Percentiles rank a stretch among this genome's conserved stretches.
phyloP scores from a whole-genome alignment of 2,888 invertebrate species.

The Lathronympha strigana region DNA sequence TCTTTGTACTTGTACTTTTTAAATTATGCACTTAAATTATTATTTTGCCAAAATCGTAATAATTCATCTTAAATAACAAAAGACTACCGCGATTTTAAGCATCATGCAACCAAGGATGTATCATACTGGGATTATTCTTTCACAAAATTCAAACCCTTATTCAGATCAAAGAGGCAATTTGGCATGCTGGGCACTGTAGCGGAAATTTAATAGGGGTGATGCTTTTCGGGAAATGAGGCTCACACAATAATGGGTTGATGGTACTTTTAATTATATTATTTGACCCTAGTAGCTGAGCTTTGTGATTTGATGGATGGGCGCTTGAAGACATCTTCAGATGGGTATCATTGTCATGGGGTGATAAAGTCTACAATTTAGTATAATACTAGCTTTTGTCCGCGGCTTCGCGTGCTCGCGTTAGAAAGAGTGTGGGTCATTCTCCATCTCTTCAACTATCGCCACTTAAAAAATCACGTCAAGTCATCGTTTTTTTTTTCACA shows the following conservation, averaged over 20 bases:
- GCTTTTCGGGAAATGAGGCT: constrained; percentile 25
- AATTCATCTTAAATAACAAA: background rate
- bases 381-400: too few species aligned
- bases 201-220: constrained; percentile 32
- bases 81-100: constrained; percentile 6
- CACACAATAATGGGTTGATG: constrained; percentile 14
- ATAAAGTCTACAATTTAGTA: too few species aligned
- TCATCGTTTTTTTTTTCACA: too few species aligned
- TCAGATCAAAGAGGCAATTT: constrained; percentile 39
- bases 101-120: constrained; percentile 29
- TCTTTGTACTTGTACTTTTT: too few species aligned
- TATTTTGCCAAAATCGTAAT: background rate
- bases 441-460: too few species aligned
- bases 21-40: too few species aligned
- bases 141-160: constrained; percentile 30
- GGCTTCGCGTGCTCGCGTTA: too few species aligned
- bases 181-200: constrained; percentile 25
- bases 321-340: too few species aligned
- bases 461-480: too few species aligned
- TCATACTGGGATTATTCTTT: constrained; percentile 22
- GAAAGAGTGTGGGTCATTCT: too few species aligned
- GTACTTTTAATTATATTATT: constrained; percentile 27
- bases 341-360: too few species aligned
- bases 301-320: background rate
- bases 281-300: too few species aligned